A percentile compares a stretch with the other conserved stretches of the same genome.
phyloP scores from a whole-genome alignment of 2,113 vertebrate genomes.

The Probosciger aterrimus region DNA sequence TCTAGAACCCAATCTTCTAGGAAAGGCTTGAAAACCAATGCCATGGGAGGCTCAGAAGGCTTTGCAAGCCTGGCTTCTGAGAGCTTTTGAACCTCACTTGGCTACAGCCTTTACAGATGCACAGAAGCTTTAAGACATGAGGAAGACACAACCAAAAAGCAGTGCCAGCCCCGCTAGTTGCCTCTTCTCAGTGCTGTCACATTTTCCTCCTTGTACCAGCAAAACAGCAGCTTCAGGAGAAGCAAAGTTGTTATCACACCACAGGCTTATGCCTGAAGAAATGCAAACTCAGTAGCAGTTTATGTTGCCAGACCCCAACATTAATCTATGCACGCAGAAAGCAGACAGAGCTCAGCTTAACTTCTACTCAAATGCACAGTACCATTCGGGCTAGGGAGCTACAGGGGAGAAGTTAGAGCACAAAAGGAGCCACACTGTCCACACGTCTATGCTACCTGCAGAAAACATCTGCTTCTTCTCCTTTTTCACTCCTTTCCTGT shows the following conservation, averaged over 20 bases:
- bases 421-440: background rate
- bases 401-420: background rate
- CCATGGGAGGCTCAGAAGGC: background rate
- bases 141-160: background rate
- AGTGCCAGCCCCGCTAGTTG: background rate
- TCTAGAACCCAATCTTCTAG: background rate
- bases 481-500: background rate
- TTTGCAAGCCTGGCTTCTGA: background rate
- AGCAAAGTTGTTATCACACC: background rate
- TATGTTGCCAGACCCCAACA: background rate
- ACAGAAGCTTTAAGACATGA: background rate
- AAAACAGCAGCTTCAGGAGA: background rate
- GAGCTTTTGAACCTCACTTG: background rate
- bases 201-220: background rate
- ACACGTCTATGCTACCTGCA: background rate
- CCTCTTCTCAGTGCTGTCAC: background rate
- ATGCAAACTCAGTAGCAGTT: background rate
- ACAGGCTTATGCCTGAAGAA: fast-evolving
- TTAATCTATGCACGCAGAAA: background rate
- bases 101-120: background rate
- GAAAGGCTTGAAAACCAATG: background rate
- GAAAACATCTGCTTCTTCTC: background rate
- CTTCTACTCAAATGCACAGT: background rate
- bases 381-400: background rate
- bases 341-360: background rate